Percentiles rank a stretch among this genome's conserved stretches.
Conservation (phyloP, 2,888 invertebrate species). For the Druceiella hillmani region DNA sequence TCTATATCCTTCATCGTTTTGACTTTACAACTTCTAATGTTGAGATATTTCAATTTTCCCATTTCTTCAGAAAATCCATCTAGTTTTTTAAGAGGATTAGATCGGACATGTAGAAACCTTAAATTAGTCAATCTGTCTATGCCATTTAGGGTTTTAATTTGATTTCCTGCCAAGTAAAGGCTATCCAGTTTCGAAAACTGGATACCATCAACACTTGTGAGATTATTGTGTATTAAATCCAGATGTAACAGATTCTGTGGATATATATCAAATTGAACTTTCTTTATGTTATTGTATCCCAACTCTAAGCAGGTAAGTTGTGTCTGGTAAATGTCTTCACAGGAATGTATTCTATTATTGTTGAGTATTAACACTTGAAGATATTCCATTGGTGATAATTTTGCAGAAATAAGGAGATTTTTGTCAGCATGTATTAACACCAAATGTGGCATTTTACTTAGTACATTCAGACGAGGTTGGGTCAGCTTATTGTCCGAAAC, state of each 20-base stretch:
- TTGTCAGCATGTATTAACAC: slow-evolving; percentile 53
- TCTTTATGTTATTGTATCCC: slow-evolving; percentile 42
- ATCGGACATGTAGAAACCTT: slow-evolving; percentile 65
- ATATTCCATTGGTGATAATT: slow-evolving; percentile 47
- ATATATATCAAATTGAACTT: slow-evolving; percentile 30
- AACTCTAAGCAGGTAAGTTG: slow-evolving; percentile 52
- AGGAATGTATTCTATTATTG: slow-evolving; percentile 46
- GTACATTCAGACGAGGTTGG: slow-evolving; percentile 40
- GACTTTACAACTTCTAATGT: slow-evolving; percentile 52
- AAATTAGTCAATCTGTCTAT: slow-evolving; percentile 56
- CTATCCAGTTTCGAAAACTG: slow-evolving; percentile 56
- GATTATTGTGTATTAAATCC: slow-evolving; percentile 49
- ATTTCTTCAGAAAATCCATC: slow-evolving; percentile 44
- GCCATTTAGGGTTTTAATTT: slow-evolving; percentile 56
- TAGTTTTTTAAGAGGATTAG: slow-evolving; percentile 55
- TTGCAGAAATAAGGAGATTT: slow-evolving; percentile 46
- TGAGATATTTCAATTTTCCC: slow-evolving; percentile 48
- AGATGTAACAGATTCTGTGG: slow-evolving; percentile 46
- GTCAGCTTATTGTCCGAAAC: slow-evolving; percentile 51
- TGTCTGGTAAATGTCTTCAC: slow-evolving; percentile 49
- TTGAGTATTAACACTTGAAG: slow-evolving; percentile 57
- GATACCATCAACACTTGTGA: slow-evolving; percentile 39
- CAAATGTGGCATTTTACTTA: slow-evolving; percentile 49
- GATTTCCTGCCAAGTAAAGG: slow-evolving; percentile 72
- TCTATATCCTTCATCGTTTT: slow-evolving; percentile 46